phyloP scores from a whole-genome alignment of 2,888 invertebrate species.

The Drosophila colorata region DNA sequence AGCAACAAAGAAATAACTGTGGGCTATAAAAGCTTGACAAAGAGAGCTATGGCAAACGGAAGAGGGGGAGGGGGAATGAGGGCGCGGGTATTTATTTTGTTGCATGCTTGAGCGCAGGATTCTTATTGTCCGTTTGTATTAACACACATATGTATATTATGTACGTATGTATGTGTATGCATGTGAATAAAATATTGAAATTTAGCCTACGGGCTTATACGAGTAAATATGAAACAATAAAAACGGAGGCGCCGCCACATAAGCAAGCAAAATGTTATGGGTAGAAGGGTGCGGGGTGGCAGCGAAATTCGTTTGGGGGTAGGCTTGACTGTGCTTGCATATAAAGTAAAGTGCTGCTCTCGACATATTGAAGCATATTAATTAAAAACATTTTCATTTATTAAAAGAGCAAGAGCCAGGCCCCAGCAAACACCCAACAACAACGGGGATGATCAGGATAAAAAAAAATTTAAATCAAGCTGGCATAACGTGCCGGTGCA shows the following conservation, averaged over 20 bases:
- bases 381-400: conserved; percentile 75
- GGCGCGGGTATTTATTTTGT: conserved; percentile 47
- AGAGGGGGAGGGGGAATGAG: not conserved
- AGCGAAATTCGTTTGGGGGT: conserved; percentile 6
- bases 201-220: conserved; percentile 58
- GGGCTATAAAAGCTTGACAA: conserved; percentile 48
- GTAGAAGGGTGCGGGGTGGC: not conserved
- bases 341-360: conserved; percentile 59
- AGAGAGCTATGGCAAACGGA: conserved; percentile 13
- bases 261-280: conserved; percentile 16
- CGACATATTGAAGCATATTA: conserved; percentile 79
- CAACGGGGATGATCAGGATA: conserved; percentile 4
- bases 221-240: conserved; percentile 62
- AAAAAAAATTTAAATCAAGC: not conserved
- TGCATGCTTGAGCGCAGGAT: conserved; percentile 48
- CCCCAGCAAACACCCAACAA: conserved; percentile 12
- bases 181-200: conserved; percentile 56
- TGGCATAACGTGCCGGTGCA: conserved; percentile 9
- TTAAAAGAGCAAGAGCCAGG: conserved; percentile 64
- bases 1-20: conserved; percentile 29
- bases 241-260: conserved; percentile 47
- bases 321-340: conserved; percentile 30
- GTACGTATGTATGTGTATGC: conserved; percentile 11
- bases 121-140: conserved; percentile 42
- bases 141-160: conserved; percentile 10